Conservation (phyloP, 2,888 invertebrate species). For the Eupithecia vulgata region DNA sequence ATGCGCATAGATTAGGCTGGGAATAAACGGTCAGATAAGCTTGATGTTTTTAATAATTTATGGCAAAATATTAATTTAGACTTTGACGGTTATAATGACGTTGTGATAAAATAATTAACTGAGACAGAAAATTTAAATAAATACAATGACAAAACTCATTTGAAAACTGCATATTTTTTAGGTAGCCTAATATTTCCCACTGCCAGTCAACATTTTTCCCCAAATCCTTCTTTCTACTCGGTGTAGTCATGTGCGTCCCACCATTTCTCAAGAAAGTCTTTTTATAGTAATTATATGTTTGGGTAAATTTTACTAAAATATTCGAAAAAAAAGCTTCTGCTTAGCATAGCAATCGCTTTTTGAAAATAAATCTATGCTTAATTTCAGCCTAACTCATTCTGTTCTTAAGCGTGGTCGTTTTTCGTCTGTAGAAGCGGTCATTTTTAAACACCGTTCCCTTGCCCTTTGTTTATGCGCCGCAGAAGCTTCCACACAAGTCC, state of each 20-base stretch:
- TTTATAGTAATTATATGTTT: no score
- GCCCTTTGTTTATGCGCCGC: background rate
- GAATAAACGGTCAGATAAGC: slow-evolving; percentile 8
- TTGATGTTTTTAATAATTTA: slow-evolving; percentile 3
- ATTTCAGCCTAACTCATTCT: background rate
- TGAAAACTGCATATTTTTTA: background rate
- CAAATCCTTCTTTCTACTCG: no score
- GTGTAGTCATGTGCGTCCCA: no score
- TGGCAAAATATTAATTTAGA: slow-evolving; percentile 8
- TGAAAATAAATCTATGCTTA: no score
- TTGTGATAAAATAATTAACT: background rate
- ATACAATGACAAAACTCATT: background rate
- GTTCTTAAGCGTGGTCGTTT: background rate
- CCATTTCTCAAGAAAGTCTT: no score
- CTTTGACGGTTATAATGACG: background rate
- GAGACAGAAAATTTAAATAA: background rate
- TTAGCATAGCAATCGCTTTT: no score
- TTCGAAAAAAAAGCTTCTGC: no score
- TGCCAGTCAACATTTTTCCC: no score
- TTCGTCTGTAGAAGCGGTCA: background rate
- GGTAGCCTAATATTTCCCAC: no score
- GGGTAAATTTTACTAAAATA: no score
- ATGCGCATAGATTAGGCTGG: slow-evolving; percentile 35
- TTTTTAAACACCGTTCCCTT: background rate
- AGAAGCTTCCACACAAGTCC: background rate